Base-by-base conservation (phyloP, 2,888 invertebrate genomes). In the Aleiodes leptofemur region DNA sequence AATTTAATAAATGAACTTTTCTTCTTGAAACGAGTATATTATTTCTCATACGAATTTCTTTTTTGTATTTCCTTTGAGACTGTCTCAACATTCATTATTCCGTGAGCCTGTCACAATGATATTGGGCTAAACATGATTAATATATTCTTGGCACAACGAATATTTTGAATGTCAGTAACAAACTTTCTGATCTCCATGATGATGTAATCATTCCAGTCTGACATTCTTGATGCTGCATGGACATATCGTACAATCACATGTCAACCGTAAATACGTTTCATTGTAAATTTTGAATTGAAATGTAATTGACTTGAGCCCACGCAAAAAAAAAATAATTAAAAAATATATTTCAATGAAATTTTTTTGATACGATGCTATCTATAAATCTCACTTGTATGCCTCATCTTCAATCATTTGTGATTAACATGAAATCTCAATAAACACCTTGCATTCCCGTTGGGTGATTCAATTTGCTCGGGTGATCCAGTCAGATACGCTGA, bases 391-490 rank as follows among this genome's bases (percentile, higher is more conserved):
- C 43, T 43, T 7, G 43, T 43, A 43, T 8, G 11, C 43, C 43
- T 43, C 43, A 43, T 31, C 29, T 4, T 14, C 61, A 61, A 14
- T 38, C 61, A 43, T 31, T 14, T n/a, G 55, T 78, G 79, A 85
- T 86, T 86, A 84, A 82, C 85, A 85, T 86, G 83, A 83, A 85
- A 83, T 81, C 77, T 80, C 81, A 82, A 85, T 84, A 84, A 86
- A 85, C 83, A 83, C 79, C 82, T 79, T 80, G 81, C 81, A 85
- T 85, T 84, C 83, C 76, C 74, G 76, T 34, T 23, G 53, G 77
- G 74, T 83, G 84, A 86, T 86, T 86, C 84, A 86, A 86, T 86
- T 86, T 84, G 78, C 76, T 73, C 57, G 74, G 77, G 77, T 72
- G 77, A 75, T 75, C 69, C 61, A 59, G 53, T 59, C 34, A 71